phyloP scores from a whole-genome alignment of 2,888 invertebrate species.

The Tuta absoluta region DNA sequence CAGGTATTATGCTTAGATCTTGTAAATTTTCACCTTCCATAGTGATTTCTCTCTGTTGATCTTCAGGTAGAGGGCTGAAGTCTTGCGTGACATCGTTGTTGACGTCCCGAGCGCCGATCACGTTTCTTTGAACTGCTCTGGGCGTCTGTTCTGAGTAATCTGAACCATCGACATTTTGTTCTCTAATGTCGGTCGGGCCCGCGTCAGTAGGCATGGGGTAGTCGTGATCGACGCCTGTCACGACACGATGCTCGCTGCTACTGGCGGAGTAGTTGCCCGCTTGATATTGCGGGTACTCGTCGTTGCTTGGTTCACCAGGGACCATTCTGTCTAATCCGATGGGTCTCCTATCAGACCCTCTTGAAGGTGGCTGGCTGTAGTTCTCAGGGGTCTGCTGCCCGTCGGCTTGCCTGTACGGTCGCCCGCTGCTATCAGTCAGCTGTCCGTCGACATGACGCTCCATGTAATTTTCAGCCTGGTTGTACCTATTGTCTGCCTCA shows the following conservation, averaged over 20 bases:
- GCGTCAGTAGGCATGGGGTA: slow-evolving; percentile 55
- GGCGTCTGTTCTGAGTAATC: slow-evolving; percentile 64
- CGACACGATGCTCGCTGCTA: slow-evolving; percentile 71
- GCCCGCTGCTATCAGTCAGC: slow-evolving; percentile 57
- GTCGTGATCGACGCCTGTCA: slow-evolving; percentile 79
- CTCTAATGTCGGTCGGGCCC: slow-evolving; percentile 61
- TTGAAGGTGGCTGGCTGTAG: slow-evolving; percentile 54
- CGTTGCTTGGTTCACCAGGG: slow-evolving; percentile 82
- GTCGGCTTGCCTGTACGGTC: slow-evolving; percentile 70
- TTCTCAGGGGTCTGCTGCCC: slow-evolving; percentile 67
- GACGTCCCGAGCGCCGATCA: slow-evolving; percentile 55
- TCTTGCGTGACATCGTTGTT: slow-evolving; percentile 51
- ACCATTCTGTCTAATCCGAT: slow-evolving; percentile 83
- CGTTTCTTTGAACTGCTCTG: slow-evolving; percentile 54
- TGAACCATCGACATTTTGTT: slow-evolving; percentile 72
- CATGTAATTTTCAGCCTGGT: slow-evolving; percentile 65
- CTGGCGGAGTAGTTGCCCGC: slow-evolving; percentile 60
- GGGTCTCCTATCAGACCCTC: slow-evolving; percentile 67
- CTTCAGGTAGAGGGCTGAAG: slow-evolving; percentile 52
- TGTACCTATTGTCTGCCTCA: slow-evolving; percentile 62
- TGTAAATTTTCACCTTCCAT: slow-evolving; percentile 83
- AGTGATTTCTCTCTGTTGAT: slow-evolving; percentile 77
- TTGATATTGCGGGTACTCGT: slow-evolving; percentile 65
- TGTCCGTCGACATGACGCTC: slow-evolving; percentile 74
- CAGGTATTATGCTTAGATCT: slow-evolving; percentile 65